Conservation (phyloP, 2,797 vertebrate genomes). For the Geotrypetes seraphini region DNA sequence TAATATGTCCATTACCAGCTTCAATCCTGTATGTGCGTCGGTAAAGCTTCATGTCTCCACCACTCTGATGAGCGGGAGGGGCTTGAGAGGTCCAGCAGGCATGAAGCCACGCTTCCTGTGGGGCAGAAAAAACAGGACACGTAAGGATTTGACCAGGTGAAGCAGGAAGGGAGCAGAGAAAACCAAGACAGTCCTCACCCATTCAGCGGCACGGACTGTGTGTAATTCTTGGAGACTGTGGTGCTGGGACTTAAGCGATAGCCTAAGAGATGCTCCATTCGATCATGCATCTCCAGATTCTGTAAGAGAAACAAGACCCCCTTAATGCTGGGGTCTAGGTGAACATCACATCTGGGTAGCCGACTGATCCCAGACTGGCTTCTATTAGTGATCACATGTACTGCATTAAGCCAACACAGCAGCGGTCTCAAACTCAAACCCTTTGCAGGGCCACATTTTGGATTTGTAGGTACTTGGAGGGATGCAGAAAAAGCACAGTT, state of each 20-base stretch:
- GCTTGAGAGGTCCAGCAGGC: slow-evolving; percentile 61
- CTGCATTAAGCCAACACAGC: background rate
- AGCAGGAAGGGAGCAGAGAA: slow-evolving; percentile 29
- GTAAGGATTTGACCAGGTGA: background rate
- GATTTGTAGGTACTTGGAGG: no score
- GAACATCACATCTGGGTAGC: no score
- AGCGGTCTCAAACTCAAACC: no score
- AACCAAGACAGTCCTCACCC: background rate
- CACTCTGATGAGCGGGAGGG: slow-evolving; percentile 83
- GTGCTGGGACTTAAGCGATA: slow-evolving; percentile 27
- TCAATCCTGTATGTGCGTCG: no score
- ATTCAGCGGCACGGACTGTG: background rate
- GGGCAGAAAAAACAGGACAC: background rate
- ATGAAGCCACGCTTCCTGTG: slow-evolving; percentile 62
- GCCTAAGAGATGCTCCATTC: slow-evolving; percentile 79
- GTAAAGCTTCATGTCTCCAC: slow-evolving; percentile 67
- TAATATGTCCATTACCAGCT: background rate
- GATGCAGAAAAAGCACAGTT: no score
- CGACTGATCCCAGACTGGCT: no score
- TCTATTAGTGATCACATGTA: no score
- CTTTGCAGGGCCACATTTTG: no score
- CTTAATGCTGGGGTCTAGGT: no score
- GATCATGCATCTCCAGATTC: slow-evolving; percentile 90
- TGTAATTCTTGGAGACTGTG: background rate
- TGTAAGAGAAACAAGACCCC: slow-evolving; percentile 13